A percentile compares a stretch with the other conserved stretches of the same genome.
Evolutionary conservation across 1,140 invertebrate genomes (phyloP).

Genomic region (Drosophila micromelanica): DNA sequence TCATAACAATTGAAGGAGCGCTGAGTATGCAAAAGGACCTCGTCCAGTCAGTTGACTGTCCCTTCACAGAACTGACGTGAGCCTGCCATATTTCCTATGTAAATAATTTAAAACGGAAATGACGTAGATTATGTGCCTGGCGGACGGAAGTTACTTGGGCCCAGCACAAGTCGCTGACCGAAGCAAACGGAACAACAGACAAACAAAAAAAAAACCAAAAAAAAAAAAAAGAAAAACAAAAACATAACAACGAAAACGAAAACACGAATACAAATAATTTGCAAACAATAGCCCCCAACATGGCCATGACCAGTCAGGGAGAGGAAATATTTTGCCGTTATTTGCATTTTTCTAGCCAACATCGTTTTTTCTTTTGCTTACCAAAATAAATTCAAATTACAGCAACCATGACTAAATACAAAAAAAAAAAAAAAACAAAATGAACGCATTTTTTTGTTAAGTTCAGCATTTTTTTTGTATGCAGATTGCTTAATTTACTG

Average conservation of each 20-base stretch:
- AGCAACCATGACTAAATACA: conserved; percentile 21
- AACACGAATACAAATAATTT: conserved; percentile 75
- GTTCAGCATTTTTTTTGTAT: conserved; percentile 21
- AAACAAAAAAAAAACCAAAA: conserved; percentile 13
- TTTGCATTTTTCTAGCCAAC: conserved; percentile 54
- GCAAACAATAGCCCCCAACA: conserved; percentile 48
- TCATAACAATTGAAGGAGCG: conserved; percentile 51
- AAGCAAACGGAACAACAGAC: conserved; percentile 30
- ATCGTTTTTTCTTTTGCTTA: conserved; percentile 36
- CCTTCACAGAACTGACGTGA: conserved; percentile 21
- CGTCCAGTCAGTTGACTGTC: conserved; percentile 1
- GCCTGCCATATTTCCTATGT: conserved; percentile 54
- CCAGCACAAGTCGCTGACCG: conserved; percentile 15
- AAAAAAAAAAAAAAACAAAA: conserved; percentile 13
- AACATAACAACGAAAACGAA: neutral
- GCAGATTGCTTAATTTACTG: conserved; percentile 35
- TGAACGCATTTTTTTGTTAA: conserved; percentile 21
- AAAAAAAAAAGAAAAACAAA: conserved; percentile 18
- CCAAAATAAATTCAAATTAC: conserved; percentile 61
- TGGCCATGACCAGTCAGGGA: conserved; percentile 15
- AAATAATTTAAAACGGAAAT: conserved; percentile 73
- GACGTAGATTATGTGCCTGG: conserved; percentile 68
- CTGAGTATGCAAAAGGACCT: conserved; percentile 15
- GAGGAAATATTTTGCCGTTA: conserved; percentile 55
- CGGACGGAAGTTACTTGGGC: conserved; percentile 50